Evolutionary conservation across 2,888 invertebrate genomes (phyloP).

Genomic region (Argyra leucocephala): DNA sequence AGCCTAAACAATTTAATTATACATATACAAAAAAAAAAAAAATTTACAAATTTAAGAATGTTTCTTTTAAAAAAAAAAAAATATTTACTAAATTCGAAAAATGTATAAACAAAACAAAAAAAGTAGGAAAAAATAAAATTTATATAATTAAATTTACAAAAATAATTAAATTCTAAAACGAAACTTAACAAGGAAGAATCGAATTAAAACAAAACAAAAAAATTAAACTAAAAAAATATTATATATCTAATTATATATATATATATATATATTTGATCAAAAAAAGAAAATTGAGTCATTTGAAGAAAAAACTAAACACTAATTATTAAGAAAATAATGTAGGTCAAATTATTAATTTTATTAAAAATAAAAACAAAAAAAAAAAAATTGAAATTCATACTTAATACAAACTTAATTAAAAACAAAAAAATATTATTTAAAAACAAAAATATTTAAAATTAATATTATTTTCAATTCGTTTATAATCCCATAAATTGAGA

Average conservation of each 20-base stretch:
- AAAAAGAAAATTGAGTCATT: neutral
- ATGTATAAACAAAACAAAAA: neutral
- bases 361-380: no score
- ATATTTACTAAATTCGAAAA: neutral
- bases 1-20: neutral
- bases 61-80: neutral
- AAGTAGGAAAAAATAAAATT: neutral
- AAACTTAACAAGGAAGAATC: neutral
- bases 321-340: neutral
- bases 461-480: no score
- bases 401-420: neutral
- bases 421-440: no score
- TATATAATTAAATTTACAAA: neutral
- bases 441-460: no score
- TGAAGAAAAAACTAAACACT: neutral
- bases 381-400: no score
- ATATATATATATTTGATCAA: no score
- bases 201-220: neutral
- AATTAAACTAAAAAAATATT: neutral
- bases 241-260: no score
- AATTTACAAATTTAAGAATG: neutral
- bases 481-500: no score
- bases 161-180: neutral
- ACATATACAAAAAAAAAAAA: neutral
- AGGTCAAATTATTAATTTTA: neutral